Conservation (phyloP, 2,888 invertebrate genomes). For the Endotricha flammealis region DNA sequence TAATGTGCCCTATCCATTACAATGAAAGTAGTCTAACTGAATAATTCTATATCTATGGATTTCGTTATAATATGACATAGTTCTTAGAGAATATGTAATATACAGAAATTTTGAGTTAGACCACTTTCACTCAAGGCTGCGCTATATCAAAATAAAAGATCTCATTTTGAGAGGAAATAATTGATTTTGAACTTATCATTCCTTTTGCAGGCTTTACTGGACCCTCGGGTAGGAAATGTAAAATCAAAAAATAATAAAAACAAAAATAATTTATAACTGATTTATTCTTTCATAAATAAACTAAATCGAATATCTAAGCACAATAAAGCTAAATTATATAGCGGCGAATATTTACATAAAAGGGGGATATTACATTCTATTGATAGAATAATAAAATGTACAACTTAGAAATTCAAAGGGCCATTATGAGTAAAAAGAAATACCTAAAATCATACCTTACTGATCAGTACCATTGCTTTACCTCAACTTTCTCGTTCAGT, state of each 20-base stretch:
- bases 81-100: too few relatives aligned
- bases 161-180: constrained; percentile 3
- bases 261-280: constrained; percentile 54
- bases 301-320: constrained; percentile 68
- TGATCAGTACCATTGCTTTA: too few relatives aligned
- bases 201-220: constrained; percentile 39
- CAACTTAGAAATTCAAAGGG: constrained; percentile 60
- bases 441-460: constrained; percentile 13
- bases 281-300: constrained; percentile 74
- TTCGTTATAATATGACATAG: too few relatives aligned
- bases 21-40: too few relatives aligned
- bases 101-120: too few relatives aligned
- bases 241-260: constrained; percentile 43
- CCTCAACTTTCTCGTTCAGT: constrained; percentile 31
- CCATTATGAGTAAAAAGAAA: constrained; percentile 32
- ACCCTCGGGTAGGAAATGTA: constrained; percentile 35
- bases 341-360: constrained; percentile 66
- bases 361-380: constrained; percentile 42
- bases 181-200: constrained; percentile 18
- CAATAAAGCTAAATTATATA: constrained; percentile 63
- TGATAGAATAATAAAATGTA: constrained; percentile 64
- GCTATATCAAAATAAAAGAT: not conserved
- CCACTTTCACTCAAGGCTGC: too few relatives aligned
- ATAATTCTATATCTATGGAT: too few relatives aligned
- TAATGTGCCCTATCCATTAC: too few relatives aligned